Evolutionary conservation across 2,113 vertebrate species (phyloP).

Genomic region (Xerus inauris): DNA sequence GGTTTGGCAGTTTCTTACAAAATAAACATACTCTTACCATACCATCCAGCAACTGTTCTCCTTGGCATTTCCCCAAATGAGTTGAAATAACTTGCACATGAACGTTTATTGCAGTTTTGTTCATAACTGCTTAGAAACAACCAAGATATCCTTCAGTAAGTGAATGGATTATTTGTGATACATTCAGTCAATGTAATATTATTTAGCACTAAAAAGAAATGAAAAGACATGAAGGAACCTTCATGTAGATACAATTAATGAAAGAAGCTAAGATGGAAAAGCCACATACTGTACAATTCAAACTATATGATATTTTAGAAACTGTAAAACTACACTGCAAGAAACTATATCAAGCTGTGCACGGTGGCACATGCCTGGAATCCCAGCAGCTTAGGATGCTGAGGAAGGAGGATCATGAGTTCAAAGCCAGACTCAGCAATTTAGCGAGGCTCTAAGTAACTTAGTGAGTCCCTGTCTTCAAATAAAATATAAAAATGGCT

Average conservation of each 20-base stretch:
- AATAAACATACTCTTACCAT: neutral
- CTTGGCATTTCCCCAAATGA: neutral
- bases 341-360: neutral
- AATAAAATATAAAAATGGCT: no score
- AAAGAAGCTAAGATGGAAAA: neutral
- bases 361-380: no score
- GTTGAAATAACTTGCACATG: neutral
- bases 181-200: neutral
- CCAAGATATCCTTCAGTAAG: neutral
- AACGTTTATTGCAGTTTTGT: conserved; percentile 4
- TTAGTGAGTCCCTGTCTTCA: no score
- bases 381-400: no score
- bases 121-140: neutral
- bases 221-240: neutral
- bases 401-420: no score
- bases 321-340: neutral
- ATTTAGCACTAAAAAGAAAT: neutral
- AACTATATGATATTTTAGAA: neutral
- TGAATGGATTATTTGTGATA: neutral
- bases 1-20: neutral
- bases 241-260: neutral
- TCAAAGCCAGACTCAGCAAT: no score
- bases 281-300: neutral
- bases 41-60: neutral
- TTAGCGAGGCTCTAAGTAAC: no score